A percentile compares a stretch with the other conserved stretches of the same genome.
phyloP scores from a whole-genome alignment of 2,888 invertebrate genomes.

The Mechanitis mazaeus region DNA sequence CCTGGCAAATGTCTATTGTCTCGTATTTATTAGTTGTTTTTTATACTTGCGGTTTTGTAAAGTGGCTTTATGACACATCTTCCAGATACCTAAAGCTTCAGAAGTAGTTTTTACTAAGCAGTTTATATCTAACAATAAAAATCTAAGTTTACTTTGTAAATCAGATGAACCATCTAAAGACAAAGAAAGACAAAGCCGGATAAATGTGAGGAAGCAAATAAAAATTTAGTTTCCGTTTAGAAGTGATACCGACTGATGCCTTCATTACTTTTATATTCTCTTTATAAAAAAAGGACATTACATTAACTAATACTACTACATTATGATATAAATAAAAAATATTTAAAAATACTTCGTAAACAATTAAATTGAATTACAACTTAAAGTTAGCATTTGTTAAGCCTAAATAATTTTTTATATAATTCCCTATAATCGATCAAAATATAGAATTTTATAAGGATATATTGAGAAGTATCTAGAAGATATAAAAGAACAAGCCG shows the following conservation, averaged over 20 bases:
- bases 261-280: neutral
- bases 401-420: no score
- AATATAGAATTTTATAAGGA: neutral
- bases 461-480: neutral
- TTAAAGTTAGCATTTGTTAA: no score
- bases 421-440: no score
- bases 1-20: conserved; percentile 11
- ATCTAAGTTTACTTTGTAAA: no score
- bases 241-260: neutral
- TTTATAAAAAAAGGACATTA: neutral
- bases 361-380: no score
- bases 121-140: no score
- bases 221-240: neutral
- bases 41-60: conserved; percentile 1
- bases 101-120: no score
- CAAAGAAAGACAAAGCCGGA: neutral
- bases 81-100: no score
- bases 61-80: neutral
- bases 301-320: neutral
- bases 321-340: no score
- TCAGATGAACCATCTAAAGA: conserved; percentile 2
- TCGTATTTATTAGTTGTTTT: conserved; percentile 1
- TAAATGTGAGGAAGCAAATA: neutral
- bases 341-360: no score
- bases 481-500: conserved; percentile 2